Base-by-base conservation (phyloP, 1,140 invertebrate species). In the Holotrichia oblita region DNA sequence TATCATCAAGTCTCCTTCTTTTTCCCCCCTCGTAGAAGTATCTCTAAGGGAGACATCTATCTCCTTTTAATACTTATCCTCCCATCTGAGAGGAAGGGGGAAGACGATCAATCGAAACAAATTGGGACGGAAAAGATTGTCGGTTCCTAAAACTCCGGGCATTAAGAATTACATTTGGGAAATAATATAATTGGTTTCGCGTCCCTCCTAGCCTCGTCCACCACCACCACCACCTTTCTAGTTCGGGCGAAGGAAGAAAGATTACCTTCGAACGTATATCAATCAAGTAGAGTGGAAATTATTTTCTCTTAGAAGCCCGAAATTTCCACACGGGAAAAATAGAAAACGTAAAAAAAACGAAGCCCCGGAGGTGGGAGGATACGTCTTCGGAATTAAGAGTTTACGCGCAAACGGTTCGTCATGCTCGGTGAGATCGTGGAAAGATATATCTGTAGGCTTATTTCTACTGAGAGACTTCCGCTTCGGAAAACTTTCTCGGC, bases 211-310 rank as follows among this genome's bases (percentile, higher is more conserved):
- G 12, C 10, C 44, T 4, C 12, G 3, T 48, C 44, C 8, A n/a
- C 44, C 12, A 3, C 12, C 4, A 14, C 44, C 44, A 14, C n/a
- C n/a, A 14, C 44, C n/a, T n/a, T 10, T 12, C 12, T 48, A 14
- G 12, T 48, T n/a, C 61, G 9, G 6, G 17, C 61, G 61, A 0
- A 8, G 24, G 7, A 64, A 64, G 61, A 64, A 64, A 64, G 61
- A 64, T 64, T 64, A 64, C 61, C 61, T 64, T 27, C n/a, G 20
- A 64, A 64, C 12, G 61, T 64, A 64, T 64, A 64, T 64, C 61
- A 64, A 64, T 64, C 61, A 64, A 64, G 61, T 27, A 27, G 61
- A 64, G 61, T 64, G 61, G 61, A 64, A 64, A 64, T 64, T 64
- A 64, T 64, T 64, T 64, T 59, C 17, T 17, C 17, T 17, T 64